phyloP scores from a whole-genome alignment of 2,113 vertebrate genomes.

The Myotis lucifugus region DNA sequence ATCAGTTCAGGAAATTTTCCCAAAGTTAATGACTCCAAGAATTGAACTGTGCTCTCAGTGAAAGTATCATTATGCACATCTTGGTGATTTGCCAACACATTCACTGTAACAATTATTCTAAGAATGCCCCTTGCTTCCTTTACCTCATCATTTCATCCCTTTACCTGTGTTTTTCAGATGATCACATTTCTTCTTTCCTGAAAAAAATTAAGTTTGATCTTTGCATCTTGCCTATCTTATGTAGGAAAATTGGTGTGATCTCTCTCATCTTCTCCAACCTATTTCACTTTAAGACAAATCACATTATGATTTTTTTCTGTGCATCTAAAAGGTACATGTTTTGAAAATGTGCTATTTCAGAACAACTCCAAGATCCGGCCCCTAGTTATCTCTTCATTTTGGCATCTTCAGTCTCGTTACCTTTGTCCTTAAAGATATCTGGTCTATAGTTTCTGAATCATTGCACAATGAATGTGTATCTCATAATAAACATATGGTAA shows the following conservation, averaged over 20 bases:
- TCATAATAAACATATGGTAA: neutral
- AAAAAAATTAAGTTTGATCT: neutral
- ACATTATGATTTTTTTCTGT: neutral
- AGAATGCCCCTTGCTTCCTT: neutral
- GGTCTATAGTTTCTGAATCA: neutral
- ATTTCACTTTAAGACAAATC: neutral
- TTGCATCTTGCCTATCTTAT: neutral
- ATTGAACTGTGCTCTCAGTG: neutral
- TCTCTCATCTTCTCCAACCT: neutral
- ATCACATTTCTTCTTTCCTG: neutral
- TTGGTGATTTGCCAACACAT: neutral
- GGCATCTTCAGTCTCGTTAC: neutral
- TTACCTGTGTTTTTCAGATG: neutral
- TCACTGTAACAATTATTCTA: neutral
- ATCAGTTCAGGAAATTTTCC: conserved; percentile 47
- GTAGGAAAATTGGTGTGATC: neutral
- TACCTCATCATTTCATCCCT: neutral
- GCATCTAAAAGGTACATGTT: neutral
- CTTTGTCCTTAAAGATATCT: neutral
- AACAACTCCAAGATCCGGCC: neutral
- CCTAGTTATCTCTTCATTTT: neutral
- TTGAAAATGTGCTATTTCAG: neutral
- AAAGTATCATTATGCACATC: neutral
- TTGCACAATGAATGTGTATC: neutral
- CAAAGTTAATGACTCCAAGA: neutral